Conservation (phyloP, 2,888 invertebrate species). For the Norana najaformis region DNA sequence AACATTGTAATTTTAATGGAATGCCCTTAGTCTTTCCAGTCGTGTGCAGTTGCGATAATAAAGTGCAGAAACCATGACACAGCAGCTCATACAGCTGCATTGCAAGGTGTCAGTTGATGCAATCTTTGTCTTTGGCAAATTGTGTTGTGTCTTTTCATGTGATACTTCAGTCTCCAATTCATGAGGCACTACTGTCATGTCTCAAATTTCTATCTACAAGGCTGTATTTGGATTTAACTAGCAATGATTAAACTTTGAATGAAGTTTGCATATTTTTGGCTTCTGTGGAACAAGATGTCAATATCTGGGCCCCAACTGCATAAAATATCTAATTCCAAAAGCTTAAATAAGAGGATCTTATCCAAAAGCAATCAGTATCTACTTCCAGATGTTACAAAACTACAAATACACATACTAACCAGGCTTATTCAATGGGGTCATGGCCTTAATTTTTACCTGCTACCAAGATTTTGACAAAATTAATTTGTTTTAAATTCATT, state of each 20-base stretch:
- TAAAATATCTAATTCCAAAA: not conserved
- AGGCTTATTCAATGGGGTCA: too few relatives aligned
- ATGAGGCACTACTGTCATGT: not conserved
- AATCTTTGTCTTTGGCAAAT: not conserved
- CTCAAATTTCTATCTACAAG: not conserved
- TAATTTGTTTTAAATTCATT: too few relatives aligned
- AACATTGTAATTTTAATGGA: not conserved
- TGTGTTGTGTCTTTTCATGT: not conserved
- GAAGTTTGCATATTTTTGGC: too few relatives aligned
- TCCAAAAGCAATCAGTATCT: too few relatives aligned
- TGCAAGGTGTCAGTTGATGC: not conserved
- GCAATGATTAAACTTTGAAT: too few relatives aligned
- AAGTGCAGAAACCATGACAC: not conserved
- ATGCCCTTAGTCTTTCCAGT: not conserved
- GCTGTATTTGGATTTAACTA: not conserved
- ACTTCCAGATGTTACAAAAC: not conserved
- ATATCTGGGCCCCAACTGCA: not conserved
- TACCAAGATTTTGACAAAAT: too few relatives aligned
- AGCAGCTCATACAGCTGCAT: not conserved
- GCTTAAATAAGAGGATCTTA: too few relatives aligned
- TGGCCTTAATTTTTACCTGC: not conserved
- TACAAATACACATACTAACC: not conserved
- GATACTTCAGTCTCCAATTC: not conserved
- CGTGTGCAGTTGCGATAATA: conserved; percentile 3
- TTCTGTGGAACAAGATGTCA: not conserved